These are phyloP conservation scores for Typhlichthys eigenmanni DNA, from an alignment of 2,797 vertebrate genomes.

Conservation along the genomic window DNA sequence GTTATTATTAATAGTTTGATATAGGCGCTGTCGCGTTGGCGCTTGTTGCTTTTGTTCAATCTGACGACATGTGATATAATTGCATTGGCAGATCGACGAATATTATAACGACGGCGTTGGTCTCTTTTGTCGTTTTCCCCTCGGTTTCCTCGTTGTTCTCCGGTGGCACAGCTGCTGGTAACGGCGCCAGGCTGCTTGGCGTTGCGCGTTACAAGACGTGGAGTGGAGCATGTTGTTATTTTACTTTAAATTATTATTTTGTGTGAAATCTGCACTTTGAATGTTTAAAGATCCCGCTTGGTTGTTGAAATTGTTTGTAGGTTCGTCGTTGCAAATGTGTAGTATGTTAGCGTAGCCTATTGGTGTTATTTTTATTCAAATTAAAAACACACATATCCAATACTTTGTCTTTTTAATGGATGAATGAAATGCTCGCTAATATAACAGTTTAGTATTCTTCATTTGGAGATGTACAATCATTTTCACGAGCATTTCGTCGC, in stretches of 20 bases:
- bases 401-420: accelerated
- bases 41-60: too few species aligned
- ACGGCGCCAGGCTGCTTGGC: conserved; percentile 58
- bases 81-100: background rate
- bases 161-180: conserved; percentile 48
- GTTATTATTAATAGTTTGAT: conserved; percentile 2
- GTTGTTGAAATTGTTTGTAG: conserved; percentile 5
- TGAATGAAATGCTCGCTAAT: accelerated
- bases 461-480: too few species aligned
- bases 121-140: background rate
- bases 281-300: conserved; percentile 10
- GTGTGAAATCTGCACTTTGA: background rate
- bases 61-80: background rate
- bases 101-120: background rate
- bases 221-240: conserved; percentile 60
- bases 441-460: background rate
- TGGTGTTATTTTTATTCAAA: background rate
- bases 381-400: accelerated
- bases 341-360: too few species aligned
- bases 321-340: too few species aligned
- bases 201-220: conserved; percentile 67
- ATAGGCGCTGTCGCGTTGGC: background rate
- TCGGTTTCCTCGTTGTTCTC: conserved; percentile 35
- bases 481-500: too few species aligned
- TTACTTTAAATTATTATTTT: background rate